phyloP scores from a whole-genome alignment of 2,113 vertebrate species.

The Scytalopus superciliaris region DNA sequence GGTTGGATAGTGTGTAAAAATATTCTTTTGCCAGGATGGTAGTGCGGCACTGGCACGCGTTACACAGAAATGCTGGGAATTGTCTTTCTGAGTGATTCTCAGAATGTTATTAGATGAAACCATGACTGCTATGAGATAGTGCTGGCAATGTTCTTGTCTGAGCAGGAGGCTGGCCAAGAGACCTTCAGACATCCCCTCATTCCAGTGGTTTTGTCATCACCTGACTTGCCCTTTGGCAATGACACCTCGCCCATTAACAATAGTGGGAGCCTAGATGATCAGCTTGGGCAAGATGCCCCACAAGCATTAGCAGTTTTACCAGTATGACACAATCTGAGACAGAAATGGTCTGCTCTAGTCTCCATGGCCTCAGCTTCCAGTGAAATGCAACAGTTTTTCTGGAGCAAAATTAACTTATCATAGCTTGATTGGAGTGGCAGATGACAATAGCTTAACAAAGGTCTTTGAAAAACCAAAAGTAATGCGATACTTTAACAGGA shows the following conservation, averaged over 20 bases:
- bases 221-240: not conserved
- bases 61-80: not conserved
- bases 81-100: not conserved
- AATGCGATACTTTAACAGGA: not conserved
- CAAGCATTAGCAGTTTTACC: not conserved
- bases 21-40: not conserved
- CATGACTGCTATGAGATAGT: not conserved
- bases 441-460: not conserved
- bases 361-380: not conserved
- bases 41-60: not conserved
- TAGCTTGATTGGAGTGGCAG: not conserved
- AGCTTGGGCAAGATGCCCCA: not conserved
- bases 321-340: not conserved
- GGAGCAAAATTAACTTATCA: not conserved
- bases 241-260: not conserved
- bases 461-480: not conserved
- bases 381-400: not conserved
- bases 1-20: not conserved
- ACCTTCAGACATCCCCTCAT: not conserved
- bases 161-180: not conserved
- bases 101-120: not conserved
- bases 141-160: not conserved
- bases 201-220: not conserved
- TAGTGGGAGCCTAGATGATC: not conserved
- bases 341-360: not conserved